Conservation (phyloP, 1,140 invertebrate species). For the Musca domestica region DNA sequence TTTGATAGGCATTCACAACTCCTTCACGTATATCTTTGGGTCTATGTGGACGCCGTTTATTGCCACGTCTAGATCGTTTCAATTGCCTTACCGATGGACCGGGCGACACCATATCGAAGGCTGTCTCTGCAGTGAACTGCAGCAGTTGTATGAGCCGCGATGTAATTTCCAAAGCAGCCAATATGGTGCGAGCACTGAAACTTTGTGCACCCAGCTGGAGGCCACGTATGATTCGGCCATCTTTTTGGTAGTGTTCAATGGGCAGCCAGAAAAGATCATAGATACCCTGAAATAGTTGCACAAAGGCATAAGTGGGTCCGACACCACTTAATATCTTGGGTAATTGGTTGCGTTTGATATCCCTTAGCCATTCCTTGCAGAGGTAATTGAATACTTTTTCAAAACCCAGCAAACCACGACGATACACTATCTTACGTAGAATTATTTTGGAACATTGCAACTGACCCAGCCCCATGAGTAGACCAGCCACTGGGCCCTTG, state of each 20-base stretch:
- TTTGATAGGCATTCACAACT: slow-evolving; percentile 80
- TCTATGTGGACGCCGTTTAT: slow-evolving; percentile 67
- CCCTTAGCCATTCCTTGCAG: slow-evolving; percentile 86
- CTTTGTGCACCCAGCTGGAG: slow-evolving; percentile 93
- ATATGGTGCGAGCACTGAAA: slow-evolving; percentile 90
- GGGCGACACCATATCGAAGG: slow-evolving; percentile 93
- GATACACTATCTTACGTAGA: slow-evolving; percentile 79
- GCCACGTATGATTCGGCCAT: slow-evolving; percentile 90
- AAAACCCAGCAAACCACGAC: slow-evolving; percentile 78
- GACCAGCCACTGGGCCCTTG: slow-evolving; percentile 79
- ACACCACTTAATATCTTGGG: slow-evolving; percentile 82
- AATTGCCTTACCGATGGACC: slow-evolving; percentile 72
- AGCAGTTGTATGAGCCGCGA: slow-evolving; percentile 81
- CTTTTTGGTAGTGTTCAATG: slow-evolving; percentile 94
- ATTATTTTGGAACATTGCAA: slow-evolving; percentile 88
- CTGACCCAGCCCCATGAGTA: slow-evolving; percentile 87
- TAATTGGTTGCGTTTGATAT: slow-evolving; percentile 93
- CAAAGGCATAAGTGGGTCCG: slow-evolving; percentile 46
- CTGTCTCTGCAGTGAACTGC: slow-evolving; percentile 88
- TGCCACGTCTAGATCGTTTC: slow-evolving; percentile 60
- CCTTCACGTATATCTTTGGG: slow-evolving; percentile 90
- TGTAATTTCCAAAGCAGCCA: slow-evolving; percentile 93
- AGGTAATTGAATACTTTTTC: slow-evolving; percentile 80
- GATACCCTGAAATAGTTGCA: slow-evolving; percentile 80
- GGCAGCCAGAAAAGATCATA: slow-evolving; percentile 91